These are phyloP conservation scores for Bovichtus diacanthus DNA, from an alignment of 2,797 vertebrate genomes.

Conservation along the genomic window DNA sequence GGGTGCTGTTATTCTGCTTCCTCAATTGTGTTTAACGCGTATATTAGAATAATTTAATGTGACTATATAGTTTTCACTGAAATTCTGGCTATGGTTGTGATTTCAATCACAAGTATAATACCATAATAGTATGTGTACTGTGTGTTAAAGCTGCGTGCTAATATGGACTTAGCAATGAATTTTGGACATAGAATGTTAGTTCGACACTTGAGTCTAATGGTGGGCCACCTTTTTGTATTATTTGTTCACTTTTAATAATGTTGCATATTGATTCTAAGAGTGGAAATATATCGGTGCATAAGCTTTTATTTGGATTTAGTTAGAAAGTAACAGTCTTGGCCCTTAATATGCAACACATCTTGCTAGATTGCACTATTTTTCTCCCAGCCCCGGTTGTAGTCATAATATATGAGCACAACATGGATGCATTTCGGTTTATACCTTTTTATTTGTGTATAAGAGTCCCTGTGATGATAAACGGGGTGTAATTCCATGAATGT, in stretches of 20 bases:
- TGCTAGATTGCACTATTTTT: background rate
- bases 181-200: background rate
- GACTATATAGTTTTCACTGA: background rate
- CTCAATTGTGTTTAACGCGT: background rate
- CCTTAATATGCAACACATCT: background rate
- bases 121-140: background rate
- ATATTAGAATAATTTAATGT: background rate
- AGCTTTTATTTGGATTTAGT: constrained; percentile 13
- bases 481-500: background rate
- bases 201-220: background rate
- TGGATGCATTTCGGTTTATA: constrained; percentile 1
- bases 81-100: background rate
- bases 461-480: background rate
- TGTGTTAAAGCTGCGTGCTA: background rate
- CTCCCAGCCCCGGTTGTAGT: background rate
- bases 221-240: background rate
- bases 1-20: background rate
- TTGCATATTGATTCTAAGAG: background rate
- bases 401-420: background rate
- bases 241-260: background rate
- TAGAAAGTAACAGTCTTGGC: background rate
- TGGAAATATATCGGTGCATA: background rate
- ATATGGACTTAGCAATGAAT: background rate
- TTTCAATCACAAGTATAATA: background rate
- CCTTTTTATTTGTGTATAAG: constrained; percentile 3